These are phyloP conservation scores for Ceyx melanurus DNA, from an alignment of 2,113 vertebrate species.

Conservation along the genomic window DNA sequence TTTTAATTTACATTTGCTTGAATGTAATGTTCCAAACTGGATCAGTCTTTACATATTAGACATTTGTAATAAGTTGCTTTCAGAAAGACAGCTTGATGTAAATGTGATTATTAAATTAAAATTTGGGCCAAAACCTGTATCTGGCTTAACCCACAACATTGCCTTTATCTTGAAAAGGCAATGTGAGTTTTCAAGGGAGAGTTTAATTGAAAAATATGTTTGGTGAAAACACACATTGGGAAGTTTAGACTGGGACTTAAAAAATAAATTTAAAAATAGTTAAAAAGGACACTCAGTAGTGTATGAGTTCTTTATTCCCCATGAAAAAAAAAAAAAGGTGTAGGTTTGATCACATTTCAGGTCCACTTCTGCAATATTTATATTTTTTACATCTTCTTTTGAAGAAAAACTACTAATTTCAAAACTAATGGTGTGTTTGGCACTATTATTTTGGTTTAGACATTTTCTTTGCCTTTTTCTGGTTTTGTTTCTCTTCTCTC, in stretches of 20 bases:
- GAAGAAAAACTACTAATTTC: background rate
- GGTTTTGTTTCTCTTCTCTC: background rate
- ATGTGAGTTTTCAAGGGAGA: background rate
- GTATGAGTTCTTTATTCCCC: background rate
- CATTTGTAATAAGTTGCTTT: background rate
- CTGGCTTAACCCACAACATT: background rate
- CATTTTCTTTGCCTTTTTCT: background rate
- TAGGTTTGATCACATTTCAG: background rate
- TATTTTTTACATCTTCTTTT: background rate
- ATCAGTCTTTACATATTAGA: accelerated
- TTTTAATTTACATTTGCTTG: background rate
- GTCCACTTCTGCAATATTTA: background rate
- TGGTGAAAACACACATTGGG: background rate
- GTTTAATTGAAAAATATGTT: background rate
- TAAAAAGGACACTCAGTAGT: background rate
- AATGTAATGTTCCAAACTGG: background rate
- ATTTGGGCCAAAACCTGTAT: background rate
- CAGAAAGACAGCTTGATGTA: background rate
- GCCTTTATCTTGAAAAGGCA: background rate
- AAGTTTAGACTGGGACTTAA: background rate
- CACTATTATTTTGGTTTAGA: background rate
- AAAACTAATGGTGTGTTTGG: background rate
- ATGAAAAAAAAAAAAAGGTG: background rate
- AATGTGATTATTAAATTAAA: background rate
- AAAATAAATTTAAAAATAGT: background rate